Conservation (phyloP, 2,113 vertebrate genomes). For the Sinocyclocheilus anshuiensis region DNA sequence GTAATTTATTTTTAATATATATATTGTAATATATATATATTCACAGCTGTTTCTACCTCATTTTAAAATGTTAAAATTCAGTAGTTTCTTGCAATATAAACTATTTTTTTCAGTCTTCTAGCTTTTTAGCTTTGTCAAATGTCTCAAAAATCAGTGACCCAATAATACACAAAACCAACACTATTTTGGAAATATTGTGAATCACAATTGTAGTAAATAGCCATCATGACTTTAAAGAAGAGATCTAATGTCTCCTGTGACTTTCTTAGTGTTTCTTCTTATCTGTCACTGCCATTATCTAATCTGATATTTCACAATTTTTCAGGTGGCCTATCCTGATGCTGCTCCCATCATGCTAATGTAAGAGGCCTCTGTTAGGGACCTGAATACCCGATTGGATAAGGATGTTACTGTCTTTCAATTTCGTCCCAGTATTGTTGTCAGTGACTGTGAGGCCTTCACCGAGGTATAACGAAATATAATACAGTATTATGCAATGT, state of each 20-base stretch:
- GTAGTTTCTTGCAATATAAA: too few relatives aligned
- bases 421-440: slow-evolving; percentile 88
- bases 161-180: background rate
- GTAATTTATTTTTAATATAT: too few relatives aligned
- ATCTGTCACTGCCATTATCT: background rate
- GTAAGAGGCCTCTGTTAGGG: slow-evolving; percentile 84
- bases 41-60: too few relatives aligned
- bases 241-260: too few relatives aligned
- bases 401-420: slow-evolving; percentile 77
- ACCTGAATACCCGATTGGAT: slow-evolving; percentile 82
- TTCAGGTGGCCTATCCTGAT: slow-evolving; percentile 86
- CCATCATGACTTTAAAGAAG: too few relatives aligned
- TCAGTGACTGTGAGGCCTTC: slow-evolving; percentile 82
- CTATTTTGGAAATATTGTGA: background rate
- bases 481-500: background rate
- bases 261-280: too few relatives aligned
- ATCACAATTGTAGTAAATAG: too few relatives aligned
- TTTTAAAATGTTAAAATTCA: too few relatives aligned
- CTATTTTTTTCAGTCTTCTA: too few relatives aligned
- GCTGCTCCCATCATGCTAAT: slow-evolving; percentile 81
- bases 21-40: too few relatives aligned
- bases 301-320: background rate
- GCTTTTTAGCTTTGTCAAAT: too few relatives aligned
- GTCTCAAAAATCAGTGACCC: too few relatives aligned
- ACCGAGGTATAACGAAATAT: slow-evolving; percentile 81